phyloP scores from a whole-genome alignment of 2,113 vertebrate genomes.

The Rhodinocichla rosea region DNA sequence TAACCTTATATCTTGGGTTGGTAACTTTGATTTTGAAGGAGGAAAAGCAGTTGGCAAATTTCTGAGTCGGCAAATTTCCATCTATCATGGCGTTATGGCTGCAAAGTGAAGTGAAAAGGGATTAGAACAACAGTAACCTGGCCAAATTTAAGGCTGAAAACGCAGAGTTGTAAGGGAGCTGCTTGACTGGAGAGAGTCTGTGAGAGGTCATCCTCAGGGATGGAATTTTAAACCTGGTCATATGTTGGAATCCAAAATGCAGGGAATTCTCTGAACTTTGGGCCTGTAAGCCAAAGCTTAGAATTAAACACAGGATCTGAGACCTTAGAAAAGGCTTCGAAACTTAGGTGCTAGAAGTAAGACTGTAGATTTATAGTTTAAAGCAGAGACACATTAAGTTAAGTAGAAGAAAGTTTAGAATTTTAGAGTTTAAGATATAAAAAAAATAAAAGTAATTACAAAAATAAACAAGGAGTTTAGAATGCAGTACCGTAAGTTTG shows the following conservation, averaged over 20 bases:
- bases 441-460: not conserved
- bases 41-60: not conserved
- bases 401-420: not conserved
- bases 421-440: not conserved
- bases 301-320: not conserved
- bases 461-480: not conserved
- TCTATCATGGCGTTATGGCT: not conserved
- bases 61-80: not conserved
- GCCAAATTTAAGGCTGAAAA: not conserved
- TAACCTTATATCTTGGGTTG: not conserved
- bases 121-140: not conserved
- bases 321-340: not conserved
- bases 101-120: not conserved
- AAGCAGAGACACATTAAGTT: not conserved
- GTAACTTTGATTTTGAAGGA: not conserved
- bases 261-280: not conserved
- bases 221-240: not conserved
- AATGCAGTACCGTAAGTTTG: not conserved
- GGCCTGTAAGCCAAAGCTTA: not conserved
- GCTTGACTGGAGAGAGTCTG: not conserved
- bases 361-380: not conserved
- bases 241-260: not conserved
- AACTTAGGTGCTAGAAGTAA: not conserved
- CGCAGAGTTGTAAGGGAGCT: not conserved
- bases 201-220: not conserved